These are phyloP conservation scores for Pelmatolapia mariae DNA, from an alignment of 2,113 vertebrate species.

Conservation along the genomic window DNA sequence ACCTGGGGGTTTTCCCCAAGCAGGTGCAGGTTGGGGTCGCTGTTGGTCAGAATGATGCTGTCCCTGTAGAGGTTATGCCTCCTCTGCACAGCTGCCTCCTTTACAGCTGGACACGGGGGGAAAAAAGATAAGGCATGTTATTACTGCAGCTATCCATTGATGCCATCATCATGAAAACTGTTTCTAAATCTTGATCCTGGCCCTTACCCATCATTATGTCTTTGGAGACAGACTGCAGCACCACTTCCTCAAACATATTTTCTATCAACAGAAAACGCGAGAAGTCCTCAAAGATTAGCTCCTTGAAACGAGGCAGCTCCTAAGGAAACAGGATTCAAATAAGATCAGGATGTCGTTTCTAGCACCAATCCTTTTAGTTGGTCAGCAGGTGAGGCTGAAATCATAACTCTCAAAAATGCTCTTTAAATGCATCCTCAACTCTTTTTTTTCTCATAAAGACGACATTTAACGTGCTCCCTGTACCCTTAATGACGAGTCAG, in stretches of 20 bases:
- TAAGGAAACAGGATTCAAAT: conserved; percentile 32
- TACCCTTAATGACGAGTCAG: background rate
- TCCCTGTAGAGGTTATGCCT: conserved; percentile 94
- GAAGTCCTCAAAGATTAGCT: conserved; percentile 95
- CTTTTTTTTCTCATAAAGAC: background rate
- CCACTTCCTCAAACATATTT: conserved; percentile 90
- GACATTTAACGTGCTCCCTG: background rate
- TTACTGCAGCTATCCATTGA: background rate
- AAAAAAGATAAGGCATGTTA: background rate
- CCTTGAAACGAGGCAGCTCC: conserved; percentile 87
- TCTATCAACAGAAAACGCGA: conserved; percentile 89
- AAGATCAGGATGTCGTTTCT: background rate
- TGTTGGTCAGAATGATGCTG: conserved; percentile 90
- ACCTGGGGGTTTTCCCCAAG: conserved; percentile 76
- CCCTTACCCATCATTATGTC: conserved; percentile 92
- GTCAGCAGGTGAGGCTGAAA: background rate
- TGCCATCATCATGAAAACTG: background rate
- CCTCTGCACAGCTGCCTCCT: conserved; percentile 90
- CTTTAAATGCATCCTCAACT: background rate
- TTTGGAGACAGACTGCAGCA: conserved; percentile 91
- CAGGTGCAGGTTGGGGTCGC: conserved; percentile 90
- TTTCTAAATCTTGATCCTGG: background rate
- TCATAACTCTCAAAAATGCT: background rate
- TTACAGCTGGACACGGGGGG: conserved; percentile 77
- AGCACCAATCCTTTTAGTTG: too few species aligned